Conservation (phyloP, 2,113 vertebrate genomes). For the Cynopterus brachyotis region DNA sequence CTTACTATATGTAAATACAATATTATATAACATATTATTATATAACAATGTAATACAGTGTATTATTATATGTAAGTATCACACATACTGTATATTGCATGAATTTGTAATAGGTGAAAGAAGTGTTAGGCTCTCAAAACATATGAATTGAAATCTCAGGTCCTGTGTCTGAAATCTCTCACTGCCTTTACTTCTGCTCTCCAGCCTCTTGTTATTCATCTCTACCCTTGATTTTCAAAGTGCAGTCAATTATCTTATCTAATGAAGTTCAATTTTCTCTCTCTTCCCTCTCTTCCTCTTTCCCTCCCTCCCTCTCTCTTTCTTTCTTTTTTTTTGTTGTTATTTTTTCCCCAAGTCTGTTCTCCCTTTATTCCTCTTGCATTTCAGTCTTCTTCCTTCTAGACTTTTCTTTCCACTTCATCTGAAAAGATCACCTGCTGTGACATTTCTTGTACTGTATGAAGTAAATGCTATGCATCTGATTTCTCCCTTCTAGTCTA, state of each 20-base stretch:
- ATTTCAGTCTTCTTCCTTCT: background rate
- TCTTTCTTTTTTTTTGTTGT: background rate
- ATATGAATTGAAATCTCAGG: background rate
- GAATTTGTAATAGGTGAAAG: background rate
- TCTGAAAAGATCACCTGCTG: background rate
- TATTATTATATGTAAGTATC: background rate
- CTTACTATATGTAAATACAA: background rate
- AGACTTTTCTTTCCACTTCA: background rate
- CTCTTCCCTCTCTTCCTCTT: too few species aligned
- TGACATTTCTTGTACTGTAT: background rate
- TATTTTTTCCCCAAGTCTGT: background rate
- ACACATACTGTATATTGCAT: background rate
- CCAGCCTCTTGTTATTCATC: background rate
- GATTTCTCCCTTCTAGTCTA: background rate
- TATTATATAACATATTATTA: background rate
- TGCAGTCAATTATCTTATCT: background rate
- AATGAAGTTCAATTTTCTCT: background rate
- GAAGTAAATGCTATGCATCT: background rate
- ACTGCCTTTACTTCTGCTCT: background rate
- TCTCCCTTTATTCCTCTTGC: background rate
- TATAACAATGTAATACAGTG: background rate
- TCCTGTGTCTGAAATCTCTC: background rate
- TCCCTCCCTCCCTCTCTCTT: too few species aligned
- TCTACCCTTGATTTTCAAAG: background rate
- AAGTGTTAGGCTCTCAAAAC: background rate